phyloP scores from a whole-genome alignment of 2,888 invertebrate genomes.

The Pristionchus maxplancki region DNA sequence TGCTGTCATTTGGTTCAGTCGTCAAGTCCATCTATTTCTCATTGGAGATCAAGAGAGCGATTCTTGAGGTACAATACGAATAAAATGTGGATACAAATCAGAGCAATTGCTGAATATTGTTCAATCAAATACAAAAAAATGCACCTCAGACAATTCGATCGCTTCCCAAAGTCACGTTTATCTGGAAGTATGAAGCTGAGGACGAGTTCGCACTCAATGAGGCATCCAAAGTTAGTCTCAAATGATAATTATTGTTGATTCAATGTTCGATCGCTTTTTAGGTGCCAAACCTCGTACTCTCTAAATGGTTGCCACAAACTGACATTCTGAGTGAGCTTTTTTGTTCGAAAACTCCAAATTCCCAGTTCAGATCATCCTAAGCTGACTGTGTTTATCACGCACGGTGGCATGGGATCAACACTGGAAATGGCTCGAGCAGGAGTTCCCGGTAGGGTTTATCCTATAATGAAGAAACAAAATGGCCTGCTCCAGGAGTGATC shows the following conservation, averaged over 20 bases:
- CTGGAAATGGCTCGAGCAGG: not conserved
- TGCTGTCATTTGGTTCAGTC: conserved; percentile 10
- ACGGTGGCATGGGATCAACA: conserved; percentile 6
- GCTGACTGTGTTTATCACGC: not conserved
- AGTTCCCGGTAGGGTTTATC: not conserved
- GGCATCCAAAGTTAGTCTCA: not conserved
- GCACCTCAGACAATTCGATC: not conserved
- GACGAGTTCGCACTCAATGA: not conserved
- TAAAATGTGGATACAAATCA: too few relatives aligned
- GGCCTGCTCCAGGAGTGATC: not conserved
- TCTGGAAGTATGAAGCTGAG: not conserved
- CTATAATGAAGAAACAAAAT: too few relatives aligned
- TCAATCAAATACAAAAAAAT: not conserved
- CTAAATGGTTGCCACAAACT: conserved; percentile 11
- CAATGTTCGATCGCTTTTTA: too few relatives aligned
- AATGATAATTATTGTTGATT: not conserved
- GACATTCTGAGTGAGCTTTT: not conserved
- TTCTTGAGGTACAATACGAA: not conserved
- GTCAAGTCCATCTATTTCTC: not conserved
- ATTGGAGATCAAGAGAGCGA: not conserved
- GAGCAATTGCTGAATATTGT: not conserved
- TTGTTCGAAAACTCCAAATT: not conserved
- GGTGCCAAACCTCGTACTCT: not conserved
- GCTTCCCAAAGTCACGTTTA: not conserved
- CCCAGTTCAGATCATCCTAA: not conserved